These are phyloP conservation scores for Orthonevra nobilis DNA, from an alignment of 2,888 invertebrate species.

Conservation along the genomic window DNA sequence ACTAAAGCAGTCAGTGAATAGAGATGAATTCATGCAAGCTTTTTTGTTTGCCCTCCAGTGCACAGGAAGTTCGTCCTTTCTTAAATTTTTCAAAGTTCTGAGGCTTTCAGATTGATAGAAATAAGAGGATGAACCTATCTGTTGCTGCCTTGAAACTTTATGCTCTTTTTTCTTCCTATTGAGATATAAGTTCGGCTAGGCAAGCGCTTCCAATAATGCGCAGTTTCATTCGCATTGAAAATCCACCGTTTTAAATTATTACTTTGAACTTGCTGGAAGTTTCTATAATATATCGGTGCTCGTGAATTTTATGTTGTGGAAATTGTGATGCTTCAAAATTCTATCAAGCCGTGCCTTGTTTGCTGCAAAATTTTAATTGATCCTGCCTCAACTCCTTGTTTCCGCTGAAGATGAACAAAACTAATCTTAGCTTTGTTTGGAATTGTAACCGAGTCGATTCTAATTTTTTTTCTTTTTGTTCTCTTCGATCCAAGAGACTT, in stretches of 20 bases:
- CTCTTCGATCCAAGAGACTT: conserved; percentile 1
- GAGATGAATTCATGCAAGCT: conserved; percentile 72
- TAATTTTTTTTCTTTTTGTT: too few species aligned
- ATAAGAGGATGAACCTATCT: background rate
- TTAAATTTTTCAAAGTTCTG: conserved; percentile 72
- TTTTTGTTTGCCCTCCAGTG: conserved; percentile 73
- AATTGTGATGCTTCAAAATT: too few species aligned
- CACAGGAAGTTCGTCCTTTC: conserved; percentile 73
- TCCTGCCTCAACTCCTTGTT: too few species aligned
- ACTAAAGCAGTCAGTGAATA: conserved; percentile 73
- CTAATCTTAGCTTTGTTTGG: too few species aligned
- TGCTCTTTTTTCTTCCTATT: background rate
- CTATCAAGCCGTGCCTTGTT: too few species aligned
- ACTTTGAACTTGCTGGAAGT: background rate
- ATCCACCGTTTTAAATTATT: background rate
- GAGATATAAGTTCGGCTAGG: background rate
- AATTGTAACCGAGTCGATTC: too few species aligned
- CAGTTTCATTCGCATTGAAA: background rate
- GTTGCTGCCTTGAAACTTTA: conserved; percentile 4
- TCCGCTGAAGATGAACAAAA: too few species aligned
- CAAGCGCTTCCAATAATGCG: background rate
- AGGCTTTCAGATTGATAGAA: conserved; percentile 74
- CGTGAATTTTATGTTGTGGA: too few species aligned
- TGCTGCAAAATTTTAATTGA: too few species aligned
- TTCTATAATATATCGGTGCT: background rate